Evolutionary conservation across 2,888 invertebrate species (phyloP), one percentile per base, ranked within the genome.

Genomic region (Empis livida): DNA sequence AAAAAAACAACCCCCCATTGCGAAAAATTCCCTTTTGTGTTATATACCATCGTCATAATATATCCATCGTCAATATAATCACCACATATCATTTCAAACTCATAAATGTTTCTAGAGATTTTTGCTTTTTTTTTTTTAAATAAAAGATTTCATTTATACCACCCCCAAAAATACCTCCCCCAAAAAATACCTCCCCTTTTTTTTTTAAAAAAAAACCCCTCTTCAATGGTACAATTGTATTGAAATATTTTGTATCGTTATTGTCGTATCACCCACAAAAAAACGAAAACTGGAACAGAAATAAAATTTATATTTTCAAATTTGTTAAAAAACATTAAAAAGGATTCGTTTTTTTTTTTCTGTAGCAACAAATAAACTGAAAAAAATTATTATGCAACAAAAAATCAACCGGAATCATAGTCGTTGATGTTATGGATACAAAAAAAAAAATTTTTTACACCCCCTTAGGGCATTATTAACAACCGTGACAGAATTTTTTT

Each of bases 381-480:
- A n/a, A n/a, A n/a, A n/a, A n/a, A n/a, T n/a, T n/a, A n/a, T n/a
- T n/a, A n/a, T n/a, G n/a, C 20, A 20, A 5, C 20, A 20, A n/a
- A n/a, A n/a, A n/a, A 20, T 3, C 20, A 6, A 27, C 23, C 23
- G 23, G 23, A 27, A 27, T 27, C 23, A 27, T 9, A 27, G 23
- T 27, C 23, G 23, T 27, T 27, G 45, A 17, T 31, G 38, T 10
- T 42, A 10, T 42, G 13, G 31, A n/a, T 43, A 14, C 43, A 45
- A 32, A 46, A 55, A 55, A 52, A 51, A n/a, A n/a, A n/a, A n/a
- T n/a, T 48, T 44, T 53, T 52, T 56, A 56, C 59, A 53, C 53
- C 58, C 58, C 62, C 60, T 57, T 48, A 55, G 59, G 68, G 57
- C 58, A 59, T 65, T 67, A 62, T 66, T 68, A 68, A 68, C 64